Conservation (phyloP, 1,140 invertebrate species). For the Formica exsecta region DNA sequence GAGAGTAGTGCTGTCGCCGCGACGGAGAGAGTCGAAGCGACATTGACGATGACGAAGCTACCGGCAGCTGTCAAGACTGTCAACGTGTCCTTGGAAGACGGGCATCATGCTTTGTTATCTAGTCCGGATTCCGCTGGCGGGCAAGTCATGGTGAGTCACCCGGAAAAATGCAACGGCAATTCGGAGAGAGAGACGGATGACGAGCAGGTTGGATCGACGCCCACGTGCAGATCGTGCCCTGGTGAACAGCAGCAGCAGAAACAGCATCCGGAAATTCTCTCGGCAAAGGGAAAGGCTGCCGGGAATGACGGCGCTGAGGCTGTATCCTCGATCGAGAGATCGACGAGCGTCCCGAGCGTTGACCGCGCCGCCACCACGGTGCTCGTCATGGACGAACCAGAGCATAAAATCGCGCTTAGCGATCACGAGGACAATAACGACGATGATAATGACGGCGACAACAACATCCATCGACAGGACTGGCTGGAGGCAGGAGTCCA, state of each 20-base stretch:
- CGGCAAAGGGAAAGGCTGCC: conserved; percentile 30
- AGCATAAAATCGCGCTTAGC: conserved; percentile 71
- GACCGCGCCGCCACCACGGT: conserved; percentile 80
- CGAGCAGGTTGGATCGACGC: conserved; percentile 43
- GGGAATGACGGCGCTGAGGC: conserved; percentile 1
- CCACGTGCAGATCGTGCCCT: conserved; percentile 37
- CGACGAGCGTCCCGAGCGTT: conserved; percentile 74
- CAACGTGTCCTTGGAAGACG: conserved; percentile 61
- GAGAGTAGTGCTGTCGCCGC: background rate
- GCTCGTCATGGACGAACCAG: conserved; percentile 81
- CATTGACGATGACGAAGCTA: conserved; percentile 12
- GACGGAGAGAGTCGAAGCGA: conserved; percentile 19
- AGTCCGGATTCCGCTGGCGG: conserved; percentile 15
- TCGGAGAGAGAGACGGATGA: background rate
- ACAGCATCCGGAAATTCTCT: conserved; percentile 45
- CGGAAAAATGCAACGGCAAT: conserved; percentile 37
- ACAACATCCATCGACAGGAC: conserved; percentile 84
- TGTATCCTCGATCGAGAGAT: conserved; percentile 33
- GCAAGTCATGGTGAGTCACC: conserved; percentile 7
- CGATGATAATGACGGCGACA: conserved; percentile 75
- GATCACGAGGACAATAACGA: conserved; percentile 68
- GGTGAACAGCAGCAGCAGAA: conserved; percentile 27
- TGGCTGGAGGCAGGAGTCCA: conserved; percentile 85
- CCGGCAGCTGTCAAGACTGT: background rate
- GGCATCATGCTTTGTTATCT: background rate